A percentile compares a stretch with the other conserved stretches of the same genome.
phyloP scores from a whole-genome alignment of 2,888 invertebrate species.

The Aphidius colemani region DNA sequence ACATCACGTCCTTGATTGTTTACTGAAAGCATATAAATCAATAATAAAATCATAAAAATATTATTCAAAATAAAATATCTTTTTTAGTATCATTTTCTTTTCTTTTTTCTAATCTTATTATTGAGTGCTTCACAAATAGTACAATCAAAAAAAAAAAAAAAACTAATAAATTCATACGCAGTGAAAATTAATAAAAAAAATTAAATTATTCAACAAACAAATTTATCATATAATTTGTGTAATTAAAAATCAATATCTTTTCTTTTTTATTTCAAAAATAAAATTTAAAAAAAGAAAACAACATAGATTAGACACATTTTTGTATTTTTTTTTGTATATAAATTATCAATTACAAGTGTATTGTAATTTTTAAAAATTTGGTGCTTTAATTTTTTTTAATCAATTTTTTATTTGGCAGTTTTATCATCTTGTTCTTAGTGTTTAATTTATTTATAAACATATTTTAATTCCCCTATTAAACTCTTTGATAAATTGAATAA shows the following conservation, averaged over 20 bases:
- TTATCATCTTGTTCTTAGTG: too few species aligned
- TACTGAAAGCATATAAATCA: constrained; percentile 12
- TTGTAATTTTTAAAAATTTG: too few species aligned
- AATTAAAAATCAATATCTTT: neutral
- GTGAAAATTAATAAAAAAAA: constrained; percentile 24
- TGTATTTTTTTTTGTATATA: too few species aligned
- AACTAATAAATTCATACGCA: neutral
- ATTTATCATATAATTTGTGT: neutral
- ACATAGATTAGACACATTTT: too few species aligned
- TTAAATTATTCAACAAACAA: neutral
- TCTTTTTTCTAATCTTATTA: constrained; percentile 8
- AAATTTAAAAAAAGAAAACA: too few species aligned
- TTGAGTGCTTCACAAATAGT: neutral
- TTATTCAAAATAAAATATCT: constrained; percentile 13
- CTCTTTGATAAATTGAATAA: too few species aligned
- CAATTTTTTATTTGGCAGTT: too few species aligned
- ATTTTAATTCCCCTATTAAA: too few species aligned
- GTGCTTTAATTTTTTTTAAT: too few species aligned
- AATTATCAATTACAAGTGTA: too few species aligned
- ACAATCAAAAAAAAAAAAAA: constrained; percentile 9
- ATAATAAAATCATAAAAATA: neutral
- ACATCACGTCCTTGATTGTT: constrained; percentile 26
- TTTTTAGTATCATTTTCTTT: constrained; percentile 25
- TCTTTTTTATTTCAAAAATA: too few species aligned
- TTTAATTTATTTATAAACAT: too few species aligned